phyloP scores from a whole-genome alignment of 2,888 invertebrate species.

The Drosophila koepferae region DNA sequence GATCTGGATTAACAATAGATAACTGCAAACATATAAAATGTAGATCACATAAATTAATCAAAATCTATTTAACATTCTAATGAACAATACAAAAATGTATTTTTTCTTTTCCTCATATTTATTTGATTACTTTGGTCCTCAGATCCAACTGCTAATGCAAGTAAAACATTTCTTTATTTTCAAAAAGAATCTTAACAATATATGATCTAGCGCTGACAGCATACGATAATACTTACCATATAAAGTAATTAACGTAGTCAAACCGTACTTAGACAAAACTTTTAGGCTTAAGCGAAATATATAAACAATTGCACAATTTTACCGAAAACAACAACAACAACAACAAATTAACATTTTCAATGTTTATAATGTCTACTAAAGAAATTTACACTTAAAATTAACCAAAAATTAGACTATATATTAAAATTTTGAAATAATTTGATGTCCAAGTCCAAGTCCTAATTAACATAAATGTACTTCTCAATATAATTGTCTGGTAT shows the following conservation, averaged over 20 bases:
- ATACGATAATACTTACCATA: conserved; percentile 33
- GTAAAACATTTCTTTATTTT: not conserved
- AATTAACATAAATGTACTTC: conserved; percentile 9
- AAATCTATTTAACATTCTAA: conserved; percentile 21
- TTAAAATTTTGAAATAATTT: conserved; percentile 35
- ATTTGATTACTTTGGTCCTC: not conserved
- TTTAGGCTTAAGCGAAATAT: conserved; percentile 58
- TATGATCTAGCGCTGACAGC: conserved; percentile 31
- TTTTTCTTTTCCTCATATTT: not conserved
- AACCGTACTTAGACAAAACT: conserved; percentile 44
- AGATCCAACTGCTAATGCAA: not conserved
- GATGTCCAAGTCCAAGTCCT: conserved; percentile 17
- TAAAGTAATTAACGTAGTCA: conserved; percentile 45
- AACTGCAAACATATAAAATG: conserved; percentile 9
- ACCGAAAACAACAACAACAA: conserved; percentile 37
- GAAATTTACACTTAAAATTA: conserved; percentile 61
- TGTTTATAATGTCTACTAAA: conserved; percentile 60
- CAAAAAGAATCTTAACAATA: not conserved
- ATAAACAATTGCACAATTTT: conserved; percentile 73
- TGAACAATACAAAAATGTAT: not conserved
- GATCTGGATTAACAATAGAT: conserved; percentile 27
- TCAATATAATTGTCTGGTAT: conserved; percentile 11
- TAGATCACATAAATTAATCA: conserved; percentile 29
- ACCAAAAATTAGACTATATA: conserved; percentile 40
- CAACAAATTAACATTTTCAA: conserved; percentile 64